Conservation (phyloP, 2,888 invertebrate species). For the Spilarctia lutea region DNA sequence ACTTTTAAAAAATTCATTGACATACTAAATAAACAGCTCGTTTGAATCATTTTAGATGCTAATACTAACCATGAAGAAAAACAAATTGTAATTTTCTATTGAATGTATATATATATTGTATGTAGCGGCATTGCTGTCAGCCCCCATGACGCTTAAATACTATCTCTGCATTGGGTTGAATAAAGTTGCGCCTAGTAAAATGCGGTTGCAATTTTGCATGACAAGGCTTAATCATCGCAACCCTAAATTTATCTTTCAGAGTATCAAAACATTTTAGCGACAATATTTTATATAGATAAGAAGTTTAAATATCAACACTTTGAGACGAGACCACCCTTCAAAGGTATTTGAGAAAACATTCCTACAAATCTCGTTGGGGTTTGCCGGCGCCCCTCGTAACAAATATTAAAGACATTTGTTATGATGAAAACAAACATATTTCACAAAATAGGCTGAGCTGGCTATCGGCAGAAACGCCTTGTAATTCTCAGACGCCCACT, state of each 20-base stretch:
- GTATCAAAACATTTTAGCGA: constrained; percentile 42
- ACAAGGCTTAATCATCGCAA: constrained; percentile 67
- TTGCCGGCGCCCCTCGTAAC: constrained; percentile 63
- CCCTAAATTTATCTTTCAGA: constrained; percentile 44
- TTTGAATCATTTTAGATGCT: constrained; percentile 67
- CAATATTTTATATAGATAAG: constrained; percentile 38
- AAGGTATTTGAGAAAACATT: constrained; percentile 78
- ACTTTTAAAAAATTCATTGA: constrained; percentile 37
- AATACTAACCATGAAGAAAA: constrained; percentile 61
- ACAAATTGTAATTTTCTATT: constrained; percentile 65
- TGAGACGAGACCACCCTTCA: constrained; percentile 72
- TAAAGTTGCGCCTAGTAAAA: constrained; percentile 59
- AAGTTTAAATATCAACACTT: constrained; percentile 56
- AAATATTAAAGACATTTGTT: constrained; percentile 74
- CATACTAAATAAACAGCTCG: constrained; percentile 51
- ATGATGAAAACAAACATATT: constrained; percentile 83
- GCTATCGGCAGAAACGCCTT: constrained; percentile 81
- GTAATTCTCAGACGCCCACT: constrained; percentile 82
- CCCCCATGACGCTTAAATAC: constrained; percentile 44
- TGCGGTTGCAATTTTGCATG: constrained; percentile 66
- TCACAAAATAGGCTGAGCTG: constrained; percentile 75
- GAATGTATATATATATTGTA: constrained; percentile 64
- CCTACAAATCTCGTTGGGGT: constrained; percentile 63
- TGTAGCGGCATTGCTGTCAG: constrained; percentile 50
- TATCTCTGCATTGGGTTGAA: constrained; percentile 53